phyloP scores from a whole-genome alignment of 2,888 invertebrate genomes.

The Micoletzkya japonica region DNA sequence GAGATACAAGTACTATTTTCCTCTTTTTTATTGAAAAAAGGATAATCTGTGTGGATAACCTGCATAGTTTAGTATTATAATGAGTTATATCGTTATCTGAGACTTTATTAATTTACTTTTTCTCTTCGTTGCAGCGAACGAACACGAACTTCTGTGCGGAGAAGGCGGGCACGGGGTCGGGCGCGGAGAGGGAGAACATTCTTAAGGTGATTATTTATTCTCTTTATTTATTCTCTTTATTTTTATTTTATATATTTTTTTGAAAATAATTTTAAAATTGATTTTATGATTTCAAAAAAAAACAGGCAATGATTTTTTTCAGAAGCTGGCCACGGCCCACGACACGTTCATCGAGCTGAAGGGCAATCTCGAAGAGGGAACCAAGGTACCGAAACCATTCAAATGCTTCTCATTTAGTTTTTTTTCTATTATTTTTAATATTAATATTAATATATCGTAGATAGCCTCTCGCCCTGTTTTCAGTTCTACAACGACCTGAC shows the following conservation, averaged over 20 bases:
- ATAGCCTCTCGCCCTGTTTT: constrained; percentile 40
- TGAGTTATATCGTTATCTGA: background rate
- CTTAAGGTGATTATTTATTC: constrained; percentile 66
- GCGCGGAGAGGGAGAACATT: constrained; percentile 65
- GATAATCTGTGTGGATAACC: background rate
- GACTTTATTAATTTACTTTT: background rate
- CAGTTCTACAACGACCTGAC: constrained; percentile 72
- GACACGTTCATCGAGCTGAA: constrained; percentile 89
- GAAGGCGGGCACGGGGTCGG: constrained; percentile 70
- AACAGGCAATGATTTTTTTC: background rate
- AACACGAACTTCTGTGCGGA: constrained; percentile 73
- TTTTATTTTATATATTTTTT: no score
- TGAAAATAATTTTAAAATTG: no score
- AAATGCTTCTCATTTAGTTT: background rate
- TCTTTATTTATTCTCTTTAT: no score
- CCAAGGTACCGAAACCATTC: constrained; percentile 79
- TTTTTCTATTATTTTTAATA: background rate
- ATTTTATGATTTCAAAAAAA: no score
- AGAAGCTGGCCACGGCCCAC: constrained; percentile 82
- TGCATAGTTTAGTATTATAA: background rate
- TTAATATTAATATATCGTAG: background rate
- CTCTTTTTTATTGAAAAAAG: background rate
- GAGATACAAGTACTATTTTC: constrained; percentile 68
- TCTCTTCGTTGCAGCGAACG: constrained; percentile 59
- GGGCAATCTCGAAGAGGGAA: constrained; percentile 89